Evolutionary conservation across 2,113 vertebrate species (phyloP), one percentile per base, ranked within the genome.

Genomic region (Baryphthengus martii): DNA sequence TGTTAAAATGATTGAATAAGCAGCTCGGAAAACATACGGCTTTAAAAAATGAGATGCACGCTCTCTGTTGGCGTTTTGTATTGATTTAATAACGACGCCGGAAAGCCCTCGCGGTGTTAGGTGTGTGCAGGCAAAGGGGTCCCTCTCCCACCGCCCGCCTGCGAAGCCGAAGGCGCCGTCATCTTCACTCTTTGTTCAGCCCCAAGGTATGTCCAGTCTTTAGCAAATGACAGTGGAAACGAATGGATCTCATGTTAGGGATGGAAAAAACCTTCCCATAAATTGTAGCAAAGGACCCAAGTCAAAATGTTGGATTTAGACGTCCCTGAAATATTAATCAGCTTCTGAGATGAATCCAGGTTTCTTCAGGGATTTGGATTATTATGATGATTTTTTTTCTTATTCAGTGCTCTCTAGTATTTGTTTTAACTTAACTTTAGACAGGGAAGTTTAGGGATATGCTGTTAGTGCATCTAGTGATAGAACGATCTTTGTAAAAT

Each of bases 1-100:
- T 93, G 90, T 76, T 96, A 53, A 90, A 96, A 73, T 97, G 90
- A 95, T 94, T 93, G 92, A 96, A 95, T 89, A 85, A 95, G 77
- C 90, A 93, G 92, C 70, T 93, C 1, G 0, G 90, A 45, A 76
- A 96, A 24, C 86, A 53, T 40, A n/a, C 7, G 0, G 65, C 66
- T 93, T 66, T 88, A 42, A 81, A 92, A 95, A 96, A 93, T 81
- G 83, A 90, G 83, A 94, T 82, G 90, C 62, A 45, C 0, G 0
- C 49, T 58, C 61, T 5, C 12, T 62, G 56, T 56, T 86, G 85
- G 78, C 74, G 72, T 59, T 93, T 67, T 56, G 84, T 47, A 70
- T 72, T 53, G 80, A 70, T 95, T 92, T 87, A 90, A 65, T 93
- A 73, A 20, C 25, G 4, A 9, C 16, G 31, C 37, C 2, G 16